Percentiles rank a stretch among this genome's conserved stretches.
Conservation (phyloP, 2,113 vertebrate genomes). For the Lichenostomus cassidix region DNA sequence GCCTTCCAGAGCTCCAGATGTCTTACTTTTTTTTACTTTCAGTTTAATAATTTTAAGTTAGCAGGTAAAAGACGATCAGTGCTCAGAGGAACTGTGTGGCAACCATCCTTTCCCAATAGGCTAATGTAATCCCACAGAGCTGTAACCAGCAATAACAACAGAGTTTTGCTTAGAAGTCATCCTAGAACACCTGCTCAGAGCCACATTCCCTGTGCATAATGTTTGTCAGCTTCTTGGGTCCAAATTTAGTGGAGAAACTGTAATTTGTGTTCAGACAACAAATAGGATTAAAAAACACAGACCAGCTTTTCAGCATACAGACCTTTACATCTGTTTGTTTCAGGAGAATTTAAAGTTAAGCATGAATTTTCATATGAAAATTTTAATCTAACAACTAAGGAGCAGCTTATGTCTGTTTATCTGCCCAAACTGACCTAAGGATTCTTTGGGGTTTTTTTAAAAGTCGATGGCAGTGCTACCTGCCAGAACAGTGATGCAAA, state of each 20-base stretch:
- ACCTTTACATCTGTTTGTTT: not conserved
- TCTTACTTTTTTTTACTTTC: not conserved
- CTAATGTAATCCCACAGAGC: not conserved
- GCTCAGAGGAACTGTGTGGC: not conserved
- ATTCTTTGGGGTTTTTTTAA: not conserved
- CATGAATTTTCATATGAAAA: not conserved
- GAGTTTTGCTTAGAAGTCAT: not conserved
- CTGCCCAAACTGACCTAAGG: not conserved
- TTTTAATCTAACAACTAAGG: not conserved
- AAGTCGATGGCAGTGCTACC: not conserved
- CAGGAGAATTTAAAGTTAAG: not conserved
- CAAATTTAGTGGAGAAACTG: not conserved
- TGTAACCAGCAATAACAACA: not conserved
- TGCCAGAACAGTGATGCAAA: not conserved
- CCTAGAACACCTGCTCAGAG: not conserved
- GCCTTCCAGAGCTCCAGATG: not conserved
- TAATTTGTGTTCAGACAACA: not conserved
- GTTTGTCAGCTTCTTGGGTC: not conserved
- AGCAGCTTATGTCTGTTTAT: not conserved
- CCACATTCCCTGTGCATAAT: not conserved
- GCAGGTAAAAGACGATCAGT: not conserved
- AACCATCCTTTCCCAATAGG: not conserved
- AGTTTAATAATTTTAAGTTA: not conserved
- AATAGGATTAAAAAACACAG: not conserved
- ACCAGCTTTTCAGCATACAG: not conserved